These are phyloP conservation scores for Amiota minor DNA, from an alignment of 2,888 invertebrate species.

Conservation along the genomic window DNA sequence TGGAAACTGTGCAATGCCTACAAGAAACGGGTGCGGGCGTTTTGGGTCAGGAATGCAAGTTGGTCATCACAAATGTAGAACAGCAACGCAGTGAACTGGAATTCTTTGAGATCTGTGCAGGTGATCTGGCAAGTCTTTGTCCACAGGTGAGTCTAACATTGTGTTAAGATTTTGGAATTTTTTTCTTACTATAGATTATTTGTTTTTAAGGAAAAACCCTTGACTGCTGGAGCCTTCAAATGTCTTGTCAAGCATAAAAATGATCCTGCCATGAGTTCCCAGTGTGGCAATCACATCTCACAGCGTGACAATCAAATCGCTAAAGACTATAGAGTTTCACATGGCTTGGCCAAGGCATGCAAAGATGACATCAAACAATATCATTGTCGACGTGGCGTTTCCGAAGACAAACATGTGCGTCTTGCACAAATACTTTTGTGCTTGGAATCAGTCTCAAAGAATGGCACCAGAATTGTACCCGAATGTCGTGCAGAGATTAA, in stretches of 20 bases:
- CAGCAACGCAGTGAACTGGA: constrained; percentile 94
- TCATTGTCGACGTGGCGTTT: constrained; percentile 87
- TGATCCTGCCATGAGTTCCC: constrained; percentile 78
- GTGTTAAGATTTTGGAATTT: not conserved
- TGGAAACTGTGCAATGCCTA: constrained; percentile 88
- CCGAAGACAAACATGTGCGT: constrained; percentile 87
- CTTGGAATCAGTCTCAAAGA: constrained; percentile 84
- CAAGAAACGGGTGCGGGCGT: constrained; percentile 78
- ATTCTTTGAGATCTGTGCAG: constrained; percentile 90
- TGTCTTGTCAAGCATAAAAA: constrained; percentile 90
- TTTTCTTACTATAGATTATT: not conserved
- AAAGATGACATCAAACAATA: constrained; percentile 90
- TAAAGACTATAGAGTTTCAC: constrained; percentile 91
- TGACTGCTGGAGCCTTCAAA: constrained; percentile 88
- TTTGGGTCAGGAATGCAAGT: constrained; percentile 80
- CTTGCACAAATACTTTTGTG: constrained; percentile 94
- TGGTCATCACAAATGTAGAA: constrained; percentile 86
- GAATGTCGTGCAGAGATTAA: constrained; percentile 92
- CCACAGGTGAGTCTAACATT: constrained; percentile 64
- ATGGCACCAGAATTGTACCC: constrained; percentile 81
- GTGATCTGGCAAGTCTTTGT: constrained; percentile 87
- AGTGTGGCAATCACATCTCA: constrained; percentile 87
- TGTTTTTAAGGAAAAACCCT: constrained; percentile 77
- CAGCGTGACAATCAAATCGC: constrained; percentile 90
- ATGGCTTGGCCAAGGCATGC: constrained; percentile 90